phyloP scores from a whole-genome alignment of 2,797 vertebrate genomes.

The Graptemys geographica region DNA sequence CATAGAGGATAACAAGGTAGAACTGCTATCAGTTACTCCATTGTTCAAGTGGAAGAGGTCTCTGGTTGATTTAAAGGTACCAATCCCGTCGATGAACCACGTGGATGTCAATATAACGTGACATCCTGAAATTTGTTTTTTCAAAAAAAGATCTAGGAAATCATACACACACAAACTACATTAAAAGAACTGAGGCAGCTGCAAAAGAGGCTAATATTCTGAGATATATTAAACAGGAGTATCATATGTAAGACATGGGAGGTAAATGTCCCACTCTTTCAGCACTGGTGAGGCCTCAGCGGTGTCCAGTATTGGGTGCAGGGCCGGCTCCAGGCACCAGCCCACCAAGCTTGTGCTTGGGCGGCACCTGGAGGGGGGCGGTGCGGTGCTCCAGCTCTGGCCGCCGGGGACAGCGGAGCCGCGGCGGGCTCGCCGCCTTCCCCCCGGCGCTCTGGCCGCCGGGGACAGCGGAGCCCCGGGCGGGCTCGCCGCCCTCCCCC shows the following conservation, averaged over 20 bases:
- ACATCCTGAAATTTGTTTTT: neutral
- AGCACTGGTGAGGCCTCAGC: neutral
- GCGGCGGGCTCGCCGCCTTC: too few species aligned
- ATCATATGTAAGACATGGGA: neutral
- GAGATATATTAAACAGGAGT: neutral
- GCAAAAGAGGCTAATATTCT: neutral
- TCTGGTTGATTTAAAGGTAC: neutral
- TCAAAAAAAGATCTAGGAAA: too few species aligned
- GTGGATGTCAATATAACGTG: neutral
- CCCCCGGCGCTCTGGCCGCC: too few species aligned
- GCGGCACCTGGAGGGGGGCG: too few species aligned
- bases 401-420: too few species aligned
- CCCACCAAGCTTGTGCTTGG: too few species aligned
- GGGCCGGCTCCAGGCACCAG: too few species aligned
- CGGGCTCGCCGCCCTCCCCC: too few species aligned
- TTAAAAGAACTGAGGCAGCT: neutral
- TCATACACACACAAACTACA: neutral
- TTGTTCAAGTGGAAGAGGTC: neutral
- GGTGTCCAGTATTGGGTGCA: neutral
- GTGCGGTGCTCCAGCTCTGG: too few species aligned
- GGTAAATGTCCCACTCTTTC: neutral
- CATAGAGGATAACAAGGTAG: accelerated
- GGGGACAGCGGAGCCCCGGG: too few species aligned
- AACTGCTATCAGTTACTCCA: neutral
- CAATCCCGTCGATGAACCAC: neutral